A percentile compares a stretch with the other conserved stretches of the same genome.
These are phyloP conservation scores for Hylaeus anthracinus DNA, from an alignment of 1,140 invertebrate species.

Conservation along the genomic window DNA sequence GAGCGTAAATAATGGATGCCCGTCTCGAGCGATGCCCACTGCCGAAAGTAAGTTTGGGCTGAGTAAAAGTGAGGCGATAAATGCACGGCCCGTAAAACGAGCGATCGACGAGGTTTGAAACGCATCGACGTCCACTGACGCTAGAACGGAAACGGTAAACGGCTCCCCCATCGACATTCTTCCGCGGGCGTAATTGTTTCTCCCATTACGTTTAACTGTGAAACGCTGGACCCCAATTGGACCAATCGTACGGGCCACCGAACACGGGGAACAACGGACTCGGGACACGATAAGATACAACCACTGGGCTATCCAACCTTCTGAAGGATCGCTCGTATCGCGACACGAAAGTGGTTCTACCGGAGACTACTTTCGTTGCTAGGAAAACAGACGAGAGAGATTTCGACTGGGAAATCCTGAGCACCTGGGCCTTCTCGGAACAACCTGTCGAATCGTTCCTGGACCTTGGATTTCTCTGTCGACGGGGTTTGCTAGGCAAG, in stretches of 20 bases:
- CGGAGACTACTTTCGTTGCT: constrained; percentile 31
- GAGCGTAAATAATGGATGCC: neutral
- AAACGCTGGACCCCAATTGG: constrained; percentile 40
- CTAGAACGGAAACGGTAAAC: constrained; percentile 51
- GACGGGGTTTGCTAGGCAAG: too few relatives aligned
- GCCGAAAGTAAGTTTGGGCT: constrained; percentile 63
- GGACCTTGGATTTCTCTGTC: too few relatives aligned
- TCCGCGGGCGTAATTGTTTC: constrained; percentile 49
- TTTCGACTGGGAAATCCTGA: neutral
- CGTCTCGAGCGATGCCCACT: constrained; percentile 11
- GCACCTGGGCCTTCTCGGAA: too few relatives aligned
- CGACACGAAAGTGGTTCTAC: constrained; percentile 42
- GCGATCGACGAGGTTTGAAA: constrained; percentile 14
- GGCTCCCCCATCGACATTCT: constrained; percentile 26
- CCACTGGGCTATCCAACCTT: too few relatives aligned
- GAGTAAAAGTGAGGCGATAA: constrained; percentile 61
- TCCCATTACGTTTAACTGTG: constrained; percentile 44
- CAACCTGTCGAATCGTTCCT: too few relatives aligned
- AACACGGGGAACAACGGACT: constrained; percentile 25
- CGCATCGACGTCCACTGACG: neutral
- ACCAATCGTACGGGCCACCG: constrained; percentile 32
- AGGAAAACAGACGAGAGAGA: constrained; percentile 17
- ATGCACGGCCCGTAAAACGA: neutral
- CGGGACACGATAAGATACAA: constrained; percentile 26
- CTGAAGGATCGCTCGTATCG: neutral